These are phyloP conservation scores for Puntigrus tetrazona DNA, from an alignment of 2,113 vertebrate species.

Conservation along the genomic window DNA sequence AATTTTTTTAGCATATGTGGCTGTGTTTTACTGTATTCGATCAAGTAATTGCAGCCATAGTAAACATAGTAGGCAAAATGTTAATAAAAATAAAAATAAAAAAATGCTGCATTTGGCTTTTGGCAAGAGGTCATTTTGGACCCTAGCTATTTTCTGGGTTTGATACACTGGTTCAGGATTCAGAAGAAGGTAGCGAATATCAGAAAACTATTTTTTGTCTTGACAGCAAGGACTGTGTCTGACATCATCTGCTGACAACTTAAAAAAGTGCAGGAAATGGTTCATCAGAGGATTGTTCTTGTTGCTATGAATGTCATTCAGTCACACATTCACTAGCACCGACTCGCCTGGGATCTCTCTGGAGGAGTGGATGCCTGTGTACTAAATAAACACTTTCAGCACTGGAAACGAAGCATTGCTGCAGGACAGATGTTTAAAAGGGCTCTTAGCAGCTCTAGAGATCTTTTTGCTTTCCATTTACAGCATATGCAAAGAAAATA, in stretches of 20 bases:
- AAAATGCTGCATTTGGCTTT: background rate
- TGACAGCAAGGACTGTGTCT: background rate
- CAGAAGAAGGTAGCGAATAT: background rate
- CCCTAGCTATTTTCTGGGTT: background rate
- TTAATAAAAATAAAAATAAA: no score
- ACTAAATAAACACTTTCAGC: conserved; percentile 21
- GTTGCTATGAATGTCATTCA: conserved; percentile 39
- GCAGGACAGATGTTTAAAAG: conserved; percentile 19
- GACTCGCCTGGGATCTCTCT: conserved; percentile 9
- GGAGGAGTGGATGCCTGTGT: background rate
- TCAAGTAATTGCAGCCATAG: background rate
- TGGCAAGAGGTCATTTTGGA: background rate
- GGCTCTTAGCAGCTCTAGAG: conserved; percentile 9
- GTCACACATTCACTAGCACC: conserved; percentile 30
- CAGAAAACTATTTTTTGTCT: background rate
- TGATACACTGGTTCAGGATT: background rate
- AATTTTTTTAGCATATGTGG: background rate
- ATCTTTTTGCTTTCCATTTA: background rate
- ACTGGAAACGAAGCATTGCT: conserved; percentile 8
- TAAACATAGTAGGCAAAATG: background rate
- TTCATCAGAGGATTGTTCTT: conserved; percentile 25
- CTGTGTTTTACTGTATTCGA: background rate
- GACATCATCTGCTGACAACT: background rate
- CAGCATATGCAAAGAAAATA: background rate
- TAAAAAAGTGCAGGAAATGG: conserved; percentile 11